Evolutionary conservation across 2,113 vertebrate species (phyloP).

Genomic region (Colaptes auratus): DNA sequence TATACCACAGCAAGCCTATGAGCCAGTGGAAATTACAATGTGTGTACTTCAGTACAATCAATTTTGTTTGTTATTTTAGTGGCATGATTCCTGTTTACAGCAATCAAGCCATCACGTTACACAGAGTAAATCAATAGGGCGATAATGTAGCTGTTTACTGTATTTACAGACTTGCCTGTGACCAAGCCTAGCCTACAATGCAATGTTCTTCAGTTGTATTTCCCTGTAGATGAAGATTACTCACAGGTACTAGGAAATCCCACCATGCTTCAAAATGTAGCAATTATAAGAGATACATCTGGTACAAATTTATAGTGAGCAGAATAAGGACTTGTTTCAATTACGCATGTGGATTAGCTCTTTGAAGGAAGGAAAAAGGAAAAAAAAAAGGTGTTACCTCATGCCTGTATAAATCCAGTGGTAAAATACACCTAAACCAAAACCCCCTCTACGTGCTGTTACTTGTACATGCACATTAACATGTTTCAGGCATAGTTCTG

Average conservation of each 20-base stretch:
- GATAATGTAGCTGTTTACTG: slow-evolving; percentile 63
- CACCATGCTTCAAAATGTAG: background rate
- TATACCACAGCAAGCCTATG: background rate
- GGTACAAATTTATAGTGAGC: slow-evolving; percentile 55
- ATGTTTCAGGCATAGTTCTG: slow-evolving; percentile 31
- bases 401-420: slow-evolving; percentile 62
- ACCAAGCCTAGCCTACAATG: background rate
- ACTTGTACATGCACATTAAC: slow-evolving; percentile 41
- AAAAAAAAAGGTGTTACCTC: slow-evolving; percentile 62
- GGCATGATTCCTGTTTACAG: slow-evolving; percentile 57
- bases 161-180: slow-evolving; percentile 23
- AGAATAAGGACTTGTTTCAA: slow-evolving; percentile 62
- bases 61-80: slow-evolving; percentile 69
- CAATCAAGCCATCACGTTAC: slow-evolving; percentile 45
- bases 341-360: slow-evolving; percentile 58
- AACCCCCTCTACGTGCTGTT: background rate
- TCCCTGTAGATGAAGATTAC: slow-evolving; percentile 27
- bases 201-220: slow-evolving; percentile 37
- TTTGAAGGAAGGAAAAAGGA: slow-evolving; percentile 60
- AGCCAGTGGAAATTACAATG: slow-evolving; percentile 45
- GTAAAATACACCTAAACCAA: slow-evolving; percentile 63
- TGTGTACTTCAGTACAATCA: slow-evolving; percentile 44
- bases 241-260: slow-evolving; percentile 48
- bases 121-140: slow-evolving; percentile 54
- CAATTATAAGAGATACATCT: slow-evolving; percentile 53